These are phyloP conservation scores for Diglossa brunneiventris DNA, from an alignment of 2,113 vertebrate genomes.

Conservation along the genomic window DNA sequence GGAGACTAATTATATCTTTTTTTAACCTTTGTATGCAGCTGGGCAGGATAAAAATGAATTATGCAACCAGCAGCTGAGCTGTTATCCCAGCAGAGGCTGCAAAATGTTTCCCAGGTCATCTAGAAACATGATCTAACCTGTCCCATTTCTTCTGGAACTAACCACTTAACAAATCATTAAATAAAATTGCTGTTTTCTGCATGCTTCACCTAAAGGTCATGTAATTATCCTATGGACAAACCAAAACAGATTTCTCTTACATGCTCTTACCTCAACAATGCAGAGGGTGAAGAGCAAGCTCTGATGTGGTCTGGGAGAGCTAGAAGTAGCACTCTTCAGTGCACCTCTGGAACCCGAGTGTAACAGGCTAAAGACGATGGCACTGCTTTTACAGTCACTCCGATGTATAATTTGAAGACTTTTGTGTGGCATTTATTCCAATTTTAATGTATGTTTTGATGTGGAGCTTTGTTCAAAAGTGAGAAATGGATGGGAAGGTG, in stretches of 20 bases:
- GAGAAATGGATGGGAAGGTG: neutral
- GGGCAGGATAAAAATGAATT: slow-evolving; percentile 40
- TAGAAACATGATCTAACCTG: neutral
- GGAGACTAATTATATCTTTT: slow-evolving; percentile 56
- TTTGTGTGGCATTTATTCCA: neutral
- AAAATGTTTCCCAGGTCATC: neutral
- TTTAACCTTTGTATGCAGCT: slow-evolving; percentile 48
- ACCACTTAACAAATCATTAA: neutral
- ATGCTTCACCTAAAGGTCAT: neutral
- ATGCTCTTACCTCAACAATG: neutral
- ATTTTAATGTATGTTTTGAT: neutral
- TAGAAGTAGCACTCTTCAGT: neutral
- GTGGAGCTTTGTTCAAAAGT: neutral
- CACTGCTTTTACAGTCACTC: neutral
- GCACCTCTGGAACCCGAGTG: neutral
- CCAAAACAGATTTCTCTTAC: neutral
- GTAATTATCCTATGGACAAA: neutral
- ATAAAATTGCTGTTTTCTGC: neutral
- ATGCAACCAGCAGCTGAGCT: neutral
- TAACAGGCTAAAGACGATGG: neutral
- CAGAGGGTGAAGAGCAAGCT: neutral
- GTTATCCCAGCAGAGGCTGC: neutral
- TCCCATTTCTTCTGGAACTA: neutral
- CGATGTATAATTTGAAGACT: neutral
- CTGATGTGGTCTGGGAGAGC: neutral